Percentiles rank a stretch among this genome's conserved stretches.
Conservation (phyloP, 2,888 invertebrate genomes). For the Drosophila macrospina region DNA sequence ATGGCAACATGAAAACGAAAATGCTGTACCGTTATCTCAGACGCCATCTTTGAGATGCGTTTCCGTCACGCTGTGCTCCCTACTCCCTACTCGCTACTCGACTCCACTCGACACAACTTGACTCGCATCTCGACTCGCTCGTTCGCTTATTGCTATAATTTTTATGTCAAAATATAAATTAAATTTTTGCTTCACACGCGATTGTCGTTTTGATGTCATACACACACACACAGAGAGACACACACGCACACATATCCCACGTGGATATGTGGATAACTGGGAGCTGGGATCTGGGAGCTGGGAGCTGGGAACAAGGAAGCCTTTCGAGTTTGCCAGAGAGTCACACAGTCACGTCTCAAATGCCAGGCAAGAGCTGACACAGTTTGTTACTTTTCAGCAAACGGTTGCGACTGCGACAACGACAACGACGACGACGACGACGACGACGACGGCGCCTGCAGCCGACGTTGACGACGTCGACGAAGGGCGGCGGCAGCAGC, state of each 20-base stretch:
- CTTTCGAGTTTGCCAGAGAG: constrained; percentile 51
- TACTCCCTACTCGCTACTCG: background rate
- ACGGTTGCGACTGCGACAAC: too few species aligned
- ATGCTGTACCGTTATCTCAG: constrained; percentile 49
- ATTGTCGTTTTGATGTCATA: constrained; percentile 81
- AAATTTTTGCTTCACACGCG: constrained; percentile 81
- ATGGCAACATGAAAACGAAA: constrained; percentile 53
- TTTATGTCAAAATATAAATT: constrained; percentile 81
- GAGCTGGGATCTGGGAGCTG: constrained; percentile 16
- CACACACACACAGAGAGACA: constrained; percentile 24
- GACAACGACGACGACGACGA: constrained; percentile 49
- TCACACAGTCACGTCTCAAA: constrained; percentile 80
- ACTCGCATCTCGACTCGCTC: constrained; percentile 16
- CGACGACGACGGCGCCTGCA: constrained; percentile 58
- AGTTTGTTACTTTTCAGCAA: constrained; percentile 80
- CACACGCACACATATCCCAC: constrained; percentile 9
- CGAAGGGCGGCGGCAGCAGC: constrained; percentile 37
- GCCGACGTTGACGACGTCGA: constrained; percentile 66
- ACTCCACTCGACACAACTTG: background rate
- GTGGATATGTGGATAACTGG: constrained; percentile 30
- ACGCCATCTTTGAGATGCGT: constrained; percentile 64
- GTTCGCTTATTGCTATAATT: constrained; percentile 79
- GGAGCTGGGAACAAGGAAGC: constrained; percentile 30
- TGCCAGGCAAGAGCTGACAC: constrained; percentile 79
- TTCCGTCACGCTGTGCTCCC: constrained; percentile 53